Evolutionary conservation across 2,888 invertebrate species (phyloP).

Genomic region (Amphipoea oculea): DNA sequence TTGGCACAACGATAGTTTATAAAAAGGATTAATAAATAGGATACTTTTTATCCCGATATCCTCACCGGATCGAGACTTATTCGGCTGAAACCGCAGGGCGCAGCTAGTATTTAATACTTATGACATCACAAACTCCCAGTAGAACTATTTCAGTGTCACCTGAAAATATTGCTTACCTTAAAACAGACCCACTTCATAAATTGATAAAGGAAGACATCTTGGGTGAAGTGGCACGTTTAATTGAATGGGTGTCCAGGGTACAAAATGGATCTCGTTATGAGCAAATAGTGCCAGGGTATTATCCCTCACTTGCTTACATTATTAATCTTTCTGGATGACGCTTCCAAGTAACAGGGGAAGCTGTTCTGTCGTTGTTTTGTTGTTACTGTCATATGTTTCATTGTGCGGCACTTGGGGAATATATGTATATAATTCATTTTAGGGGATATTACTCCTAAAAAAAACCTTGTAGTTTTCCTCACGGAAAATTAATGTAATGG

Average conservation of each 20-base stretch:
- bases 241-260: constrained; percentile 26
- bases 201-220: constrained; percentile 35
- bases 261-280: constrained; percentile 23
- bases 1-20: too few species aligned
- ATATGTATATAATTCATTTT: background rate
- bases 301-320: constrained; percentile 1
- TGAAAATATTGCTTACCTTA: constrained; percentile 13
- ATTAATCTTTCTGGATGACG: constrained; percentile 39
- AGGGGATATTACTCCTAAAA: background rate
- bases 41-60: too few species aligned
- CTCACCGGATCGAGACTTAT: too few species aligned
- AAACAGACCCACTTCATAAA: constrained; percentile 16
- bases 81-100: too few species aligned
- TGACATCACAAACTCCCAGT: background rate
- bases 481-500: background rate
- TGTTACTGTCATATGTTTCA: background rate
- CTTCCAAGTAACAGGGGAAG: constrained; percentile 1
- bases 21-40: too few species aligned
- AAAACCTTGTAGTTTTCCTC: background rate
- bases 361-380: background rate
- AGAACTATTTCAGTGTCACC: background rate
- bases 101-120: background rate
- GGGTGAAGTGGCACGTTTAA: constrained; percentile 13
- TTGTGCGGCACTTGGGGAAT: background rate
- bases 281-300: constrained; percentile 20